Conservation (phyloP, 1,140 invertebrate genomes). For the Drosophila willistoni region DNA sequence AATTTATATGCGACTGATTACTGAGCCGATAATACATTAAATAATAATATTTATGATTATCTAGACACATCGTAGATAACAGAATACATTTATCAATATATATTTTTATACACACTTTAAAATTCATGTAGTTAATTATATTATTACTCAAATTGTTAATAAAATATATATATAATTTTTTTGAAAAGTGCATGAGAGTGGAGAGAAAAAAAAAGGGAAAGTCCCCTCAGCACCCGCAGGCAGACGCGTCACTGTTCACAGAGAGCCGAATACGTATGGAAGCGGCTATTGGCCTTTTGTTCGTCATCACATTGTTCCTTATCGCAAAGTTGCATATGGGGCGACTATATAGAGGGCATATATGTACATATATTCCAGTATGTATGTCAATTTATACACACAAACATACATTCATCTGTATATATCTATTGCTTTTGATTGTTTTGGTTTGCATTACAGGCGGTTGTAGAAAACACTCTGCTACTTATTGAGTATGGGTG, state of each 20-base stretch:
- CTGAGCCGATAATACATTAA: too few species aligned
- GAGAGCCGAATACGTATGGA: constrained; percentile 40
- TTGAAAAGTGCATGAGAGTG: not conserved
- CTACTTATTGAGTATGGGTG: not conserved
- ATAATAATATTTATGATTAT: too few species aligned
- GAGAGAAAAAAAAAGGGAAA: constrained; percentile 60
- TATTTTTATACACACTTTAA: too few species aligned
- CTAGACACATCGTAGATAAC: too few species aligned
- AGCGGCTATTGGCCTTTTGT: constrained; percentile 74
- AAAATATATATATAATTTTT: not conserved
- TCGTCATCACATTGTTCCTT: constrained; percentile 68
- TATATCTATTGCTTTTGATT: constrained; percentile 25
- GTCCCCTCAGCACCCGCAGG: constrained; percentile 23
- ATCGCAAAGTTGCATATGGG: constrained; percentile 56
- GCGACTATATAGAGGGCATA: constrained; percentile 31
- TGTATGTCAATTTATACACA: constrained; percentile 5
- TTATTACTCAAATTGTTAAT: too few species aligned
- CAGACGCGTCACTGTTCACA: not conserved
- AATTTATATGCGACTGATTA: too few species aligned
- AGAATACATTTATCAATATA: too few species aligned
- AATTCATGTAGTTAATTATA: too few species aligned
- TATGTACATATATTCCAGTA: not conserved
- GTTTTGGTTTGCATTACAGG: constrained; percentile 9
- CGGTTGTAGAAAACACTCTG: not conserved
- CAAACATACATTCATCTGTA: not conserved